Evolutionary conservation across 2,888 invertebrate genomes (phyloP).

Genomic region (Cephus sareptanus): DNA sequence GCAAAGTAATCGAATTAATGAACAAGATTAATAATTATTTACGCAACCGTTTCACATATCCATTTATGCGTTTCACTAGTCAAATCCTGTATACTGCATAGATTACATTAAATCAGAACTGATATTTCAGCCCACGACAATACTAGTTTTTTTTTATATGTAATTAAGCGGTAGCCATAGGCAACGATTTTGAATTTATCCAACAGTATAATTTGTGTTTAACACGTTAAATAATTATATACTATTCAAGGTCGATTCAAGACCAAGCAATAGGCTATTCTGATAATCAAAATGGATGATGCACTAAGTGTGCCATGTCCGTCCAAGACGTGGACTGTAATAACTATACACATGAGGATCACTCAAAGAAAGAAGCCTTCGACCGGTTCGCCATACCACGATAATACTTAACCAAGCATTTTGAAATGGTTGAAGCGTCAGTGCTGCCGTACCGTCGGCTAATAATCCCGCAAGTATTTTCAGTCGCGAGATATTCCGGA

Average conservation of each 20-base stretch:
- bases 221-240: not conserved
- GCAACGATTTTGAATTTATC: not conserved
- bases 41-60: not conserved
- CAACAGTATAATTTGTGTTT: not conserved
- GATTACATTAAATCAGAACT: not conserved
- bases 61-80: not conserved
- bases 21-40: not conserved
- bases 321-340: not conserved
- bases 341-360: not conserved
- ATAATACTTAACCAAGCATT: not conserved
- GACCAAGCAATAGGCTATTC: not conserved
- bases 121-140: not conserved
- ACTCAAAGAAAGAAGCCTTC: not conserved
- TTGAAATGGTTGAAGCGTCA: not conserved
- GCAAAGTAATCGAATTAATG: not conserved
- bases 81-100: not conserved
- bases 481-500: constrained; percentile 24
- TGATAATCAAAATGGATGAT: not conserved
- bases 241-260: not conserved
- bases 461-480: not conserved
- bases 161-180: not conserved
- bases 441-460: not conserved
- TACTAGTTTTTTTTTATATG: not conserved
- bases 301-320: not conserved
- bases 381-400: not conserved